Percentiles rank a stretch among this genome's conserved stretches.
Conservation (phyloP, 2,888 invertebrate species). For the Dynastes hyllus region DNA sequence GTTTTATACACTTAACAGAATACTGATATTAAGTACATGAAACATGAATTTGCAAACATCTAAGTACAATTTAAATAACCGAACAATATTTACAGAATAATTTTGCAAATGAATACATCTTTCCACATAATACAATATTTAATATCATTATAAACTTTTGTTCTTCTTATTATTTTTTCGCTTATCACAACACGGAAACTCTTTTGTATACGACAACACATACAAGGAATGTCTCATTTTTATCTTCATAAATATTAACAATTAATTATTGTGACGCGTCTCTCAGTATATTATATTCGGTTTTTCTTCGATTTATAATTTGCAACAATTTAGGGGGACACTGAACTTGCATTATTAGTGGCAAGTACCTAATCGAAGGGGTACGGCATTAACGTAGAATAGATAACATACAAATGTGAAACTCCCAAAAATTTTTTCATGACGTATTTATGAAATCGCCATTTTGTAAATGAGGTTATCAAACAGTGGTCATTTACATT, state of each 20-base stretch:
- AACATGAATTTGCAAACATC: constrained; percentile 54
- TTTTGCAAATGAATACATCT: constrained; percentile 59
- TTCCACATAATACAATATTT: constrained; percentile 40
- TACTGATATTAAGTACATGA: constrained; percentile 57
- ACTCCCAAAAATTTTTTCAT: not conserved
- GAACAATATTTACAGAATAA: constrained; percentile 67
- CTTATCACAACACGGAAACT: constrained; percentile 68
- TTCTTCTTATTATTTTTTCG: constrained; percentile 14
- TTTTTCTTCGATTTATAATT: not conserved
- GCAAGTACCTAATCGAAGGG: not conserved
- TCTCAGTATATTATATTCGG: constrained; percentile 19
- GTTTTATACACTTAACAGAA: constrained; percentile 56
- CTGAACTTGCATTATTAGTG: constrained; percentile 49
- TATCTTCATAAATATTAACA: constrained; percentile 59
- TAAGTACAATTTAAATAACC: constrained; percentile 62
- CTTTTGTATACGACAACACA: constrained; percentile 61
- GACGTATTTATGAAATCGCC: no score
- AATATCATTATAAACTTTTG: constrained; percentile 6
- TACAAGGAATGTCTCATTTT: constrained; percentile 58
- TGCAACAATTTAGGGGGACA: constrained; percentile 36
- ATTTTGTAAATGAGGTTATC: no score
- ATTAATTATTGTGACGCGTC: constrained; percentile 64
- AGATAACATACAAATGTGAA: not conserved
- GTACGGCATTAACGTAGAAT: not conserved
- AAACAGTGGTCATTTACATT: no score